Evolutionary conservation across 2,888 invertebrate genomes (phyloP).

Genomic region (Mesochorus sp.): DNA sequence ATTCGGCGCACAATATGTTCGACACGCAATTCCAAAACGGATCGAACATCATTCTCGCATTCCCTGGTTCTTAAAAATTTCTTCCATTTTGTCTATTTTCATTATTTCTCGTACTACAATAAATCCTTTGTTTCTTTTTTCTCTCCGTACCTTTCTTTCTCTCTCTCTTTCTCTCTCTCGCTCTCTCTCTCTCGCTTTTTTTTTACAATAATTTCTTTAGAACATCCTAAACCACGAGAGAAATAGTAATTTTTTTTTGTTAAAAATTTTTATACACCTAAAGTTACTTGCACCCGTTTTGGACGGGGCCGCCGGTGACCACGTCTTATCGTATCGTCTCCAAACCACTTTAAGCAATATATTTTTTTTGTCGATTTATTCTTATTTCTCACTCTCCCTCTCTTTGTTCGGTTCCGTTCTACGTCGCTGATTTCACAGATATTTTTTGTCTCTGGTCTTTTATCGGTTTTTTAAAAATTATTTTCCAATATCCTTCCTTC

Average conservation of each 20-base stretch:
- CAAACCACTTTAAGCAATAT: conserved; percentile 60
- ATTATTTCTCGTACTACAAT: conserved; percentile 67
- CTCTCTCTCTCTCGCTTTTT: conserved; percentile 60
- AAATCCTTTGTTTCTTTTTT: conserved; percentile 70
- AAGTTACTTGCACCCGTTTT: conserved; percentile 80
- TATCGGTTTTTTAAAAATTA: no score
- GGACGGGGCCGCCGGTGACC: conserved; percentile 79
- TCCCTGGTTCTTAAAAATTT: conserved; percentile 20
- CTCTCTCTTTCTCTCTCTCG: conserved; percentile 67
- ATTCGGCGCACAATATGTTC: conserved; percentile 49
- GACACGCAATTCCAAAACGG: conserved; percentile 45
- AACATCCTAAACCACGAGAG: conserved; percentile 76
- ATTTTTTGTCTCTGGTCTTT: conserved; percentile 27
- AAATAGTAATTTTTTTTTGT: conserved; percentile 67
- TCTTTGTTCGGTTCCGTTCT: conserved; percentile 52
- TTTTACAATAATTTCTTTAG: conserved; percentile 79
- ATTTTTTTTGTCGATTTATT: conserved; percentile 3
- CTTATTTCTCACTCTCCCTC: conserved; percentile 53
- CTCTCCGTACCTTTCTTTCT: conserved; percentile 66
- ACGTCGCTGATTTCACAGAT: conserved; percentile 43
- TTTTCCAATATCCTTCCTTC: conserved; percentile 14
- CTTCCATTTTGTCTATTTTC: conserved; percentile 26
- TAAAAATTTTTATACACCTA: conserved; percentile 77
- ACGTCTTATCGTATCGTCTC: conserved; percentile 67
- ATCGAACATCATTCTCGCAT: conserved; percentile 32